These are phyloP conservation scores for Drosophila flavopinicola DNA, from an alignment of 2,888 invertebrate genomes.

Conservation along the genomic window DNA sequence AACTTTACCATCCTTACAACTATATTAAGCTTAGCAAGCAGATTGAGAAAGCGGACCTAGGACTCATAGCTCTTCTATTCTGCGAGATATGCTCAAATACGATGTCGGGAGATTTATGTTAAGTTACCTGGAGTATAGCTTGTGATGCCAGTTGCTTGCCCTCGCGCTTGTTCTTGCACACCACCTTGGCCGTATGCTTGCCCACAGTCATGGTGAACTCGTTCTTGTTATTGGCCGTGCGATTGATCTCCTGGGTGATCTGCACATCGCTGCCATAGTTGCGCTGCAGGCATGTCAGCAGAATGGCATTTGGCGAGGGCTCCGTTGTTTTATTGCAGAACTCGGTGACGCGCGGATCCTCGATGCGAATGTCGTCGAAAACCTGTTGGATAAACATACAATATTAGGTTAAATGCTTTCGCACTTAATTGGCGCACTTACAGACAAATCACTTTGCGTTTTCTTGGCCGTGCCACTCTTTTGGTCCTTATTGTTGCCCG, in stretches of 20 bases:
- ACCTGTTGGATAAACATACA: slow-evolving; percentile 85
- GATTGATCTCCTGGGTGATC: slow-evolving; percentile 93
- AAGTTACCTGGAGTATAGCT: slow-evolving; percentile 92
- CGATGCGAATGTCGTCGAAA: slow-evolving; percentile 96
- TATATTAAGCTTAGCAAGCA: no score
- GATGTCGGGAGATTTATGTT: not conserved
- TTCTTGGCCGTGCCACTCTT: slow-evolving; percentile 78
- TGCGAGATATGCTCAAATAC: no score
- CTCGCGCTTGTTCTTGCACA: slow-evolving; percentile 98
- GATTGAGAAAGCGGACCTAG: no score
- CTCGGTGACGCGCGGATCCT: slow-evolving; percentile 96
- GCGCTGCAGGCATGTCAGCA: slow-evolving; percentile 95
- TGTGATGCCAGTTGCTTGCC: slow-evolving; percentile 99
- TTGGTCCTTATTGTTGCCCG: slow-evolving; percentile 85
- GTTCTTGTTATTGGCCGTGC: slow-evolving; percentile 94
- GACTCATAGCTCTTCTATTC: no score
- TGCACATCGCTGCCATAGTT: slow-evolving; percentile 97
- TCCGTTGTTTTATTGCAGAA: slow-evolving; percentile 98
- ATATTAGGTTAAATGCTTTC: not conserved
- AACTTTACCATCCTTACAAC: no score
- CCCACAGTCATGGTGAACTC: slow-evolving; percentile 98
- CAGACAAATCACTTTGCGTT: slow-evolving; percentile 85
- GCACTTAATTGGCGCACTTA: slow-evolving; percentile 44
- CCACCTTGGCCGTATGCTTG: slow-evolving; percentile 94
- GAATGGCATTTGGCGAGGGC: slow-evolving; percentile 96